Base-by-base conservation (phyloP, 2,113 vertebrate genomes). In the Limnothrissa miodon region DNA sequence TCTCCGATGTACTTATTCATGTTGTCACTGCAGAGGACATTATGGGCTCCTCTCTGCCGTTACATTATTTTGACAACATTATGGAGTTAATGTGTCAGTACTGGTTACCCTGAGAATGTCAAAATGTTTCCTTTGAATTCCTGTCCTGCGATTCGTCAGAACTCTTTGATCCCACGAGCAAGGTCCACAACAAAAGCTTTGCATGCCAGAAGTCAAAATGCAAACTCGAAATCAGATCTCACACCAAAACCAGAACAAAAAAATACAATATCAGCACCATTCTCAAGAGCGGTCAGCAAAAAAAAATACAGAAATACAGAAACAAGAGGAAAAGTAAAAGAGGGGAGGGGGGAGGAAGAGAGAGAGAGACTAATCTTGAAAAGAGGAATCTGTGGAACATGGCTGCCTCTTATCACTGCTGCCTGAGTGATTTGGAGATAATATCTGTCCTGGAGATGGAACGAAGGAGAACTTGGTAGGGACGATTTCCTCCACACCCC, bases 381-480 rank as follows among this genome's bases (percentile, higher is more conserved):
- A 84, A 59, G 88, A 90, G 83, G 87, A 89, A 88, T 86, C 79
- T 89, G 88, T 90, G 84, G 85, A 84, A 90, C 78, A 56, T 87
- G 82, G 79, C 42, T 86, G 87, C 87, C 83, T 91, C 92, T 93
- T 91, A 93, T 93, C 87, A 42, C 86, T 79, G 83, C 39, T 39
- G 78, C 87, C 86, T 85, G 81, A 87, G 83, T 81, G 88, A 90
- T 90, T 86, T 87, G 83, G 81, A 90, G 92, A 93, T 93, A 90
- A 83, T 83, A 92, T 91, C 91, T 87, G 84, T 84, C 66, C 85
- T 80, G 88, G 85, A 79, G 59, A 83, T 82, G 82, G 82, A 44
- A 44, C 46, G 81, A 81, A 66, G 56, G 84, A 62, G 82, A 84
- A 78, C 80, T 82, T 25, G 15, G 83, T 46, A 53, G 80, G 79